Percentiles rank a stretch among this genome's conserved stretches.
Conservation (phyloP, 2,888 invertebrate genomes). For the Hypolimnas misippus region DNA sequence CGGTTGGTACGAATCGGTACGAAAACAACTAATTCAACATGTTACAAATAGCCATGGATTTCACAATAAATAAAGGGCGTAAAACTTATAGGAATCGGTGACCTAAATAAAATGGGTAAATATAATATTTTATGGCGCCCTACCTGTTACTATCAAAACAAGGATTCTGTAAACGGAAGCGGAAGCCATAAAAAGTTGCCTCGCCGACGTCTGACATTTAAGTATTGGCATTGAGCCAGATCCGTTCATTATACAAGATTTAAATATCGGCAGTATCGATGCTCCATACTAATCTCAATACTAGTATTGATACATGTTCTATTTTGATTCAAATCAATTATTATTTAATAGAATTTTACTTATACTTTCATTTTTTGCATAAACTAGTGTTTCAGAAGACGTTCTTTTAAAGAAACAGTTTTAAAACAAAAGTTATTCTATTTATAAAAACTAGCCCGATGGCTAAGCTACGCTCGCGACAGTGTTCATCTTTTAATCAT, state of each 20-base stretch:
- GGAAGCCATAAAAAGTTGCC: conserved; percentile 56
- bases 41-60: conserved; percentile 22
- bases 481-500: no score
- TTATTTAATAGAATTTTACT: no score
- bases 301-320: background rate
- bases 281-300: conserved; percentile 5
- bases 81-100: conserved; percentile 34
- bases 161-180: conserved; percentile 53
- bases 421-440: background rate
- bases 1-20: conserved; percentile 16
- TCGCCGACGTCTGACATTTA: conserved; percentile 47
- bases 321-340: no score
- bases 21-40: conserved; percentile 30
- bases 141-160: conserved; percentile 50
- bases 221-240: conserved; percentile 49
- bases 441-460: background rate
- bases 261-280: conserved; percentile 29
- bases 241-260: conserved; percentile 41
- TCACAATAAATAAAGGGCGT: conserved; percentile 36
- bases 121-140: conserved; percentile 44
- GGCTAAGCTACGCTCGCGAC: no score
- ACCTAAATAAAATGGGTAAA: conserved; percentile 41
- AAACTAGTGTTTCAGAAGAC: no score
- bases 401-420: background rate
- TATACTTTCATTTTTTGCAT: no score